Percentiles rank a stretch among this genome's conserved stretches.
Conservation (phyloP, 2,888 invertebrate genomes). For the Harpagoxenus sublaevis region DNA sequence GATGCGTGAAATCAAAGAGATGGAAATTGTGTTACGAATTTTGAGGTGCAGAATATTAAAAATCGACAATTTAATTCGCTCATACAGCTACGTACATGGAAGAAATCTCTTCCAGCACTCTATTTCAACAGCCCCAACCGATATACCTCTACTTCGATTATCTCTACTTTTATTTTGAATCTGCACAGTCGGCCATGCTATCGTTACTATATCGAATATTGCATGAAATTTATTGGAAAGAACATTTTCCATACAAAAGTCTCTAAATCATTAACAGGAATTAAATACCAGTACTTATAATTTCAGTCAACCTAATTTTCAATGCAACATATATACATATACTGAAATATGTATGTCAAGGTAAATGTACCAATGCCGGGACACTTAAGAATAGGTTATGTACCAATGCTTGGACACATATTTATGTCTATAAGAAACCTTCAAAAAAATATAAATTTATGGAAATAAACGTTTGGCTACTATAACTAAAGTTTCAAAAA, state of each 20-base stretch:
- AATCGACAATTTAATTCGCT: constrained; percentile 62
- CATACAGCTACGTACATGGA: constrained; percentile 36
- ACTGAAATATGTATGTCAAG: not conserved
- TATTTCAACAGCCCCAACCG: constrained; percentile 14
- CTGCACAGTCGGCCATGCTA: not conserved
- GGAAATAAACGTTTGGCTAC: too few species aligned
- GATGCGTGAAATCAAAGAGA: constrained; percentile 20
- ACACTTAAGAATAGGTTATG: too few species aligned
- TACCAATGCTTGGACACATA: too few species aligned
- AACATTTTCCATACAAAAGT: not conserved
- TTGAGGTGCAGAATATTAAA: constrained; percentile 52
- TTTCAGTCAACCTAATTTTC: constrained; percentile 3
- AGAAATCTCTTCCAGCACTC: not conserved
- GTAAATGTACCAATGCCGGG: too few species aligned
- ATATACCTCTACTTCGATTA: constrained; percentile 18
- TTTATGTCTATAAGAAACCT: too few species aligned
- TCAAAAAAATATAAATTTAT: too few species aligned
- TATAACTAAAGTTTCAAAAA: too few species aligned
- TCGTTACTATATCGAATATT: constrained; percentile 22
- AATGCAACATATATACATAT: too few species aligned
- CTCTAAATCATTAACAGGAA: not conserved
- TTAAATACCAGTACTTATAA: not conserved
- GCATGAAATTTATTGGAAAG: not conserved
- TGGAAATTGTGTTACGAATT: constrained; percentile 55
- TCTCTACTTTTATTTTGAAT: constrained; percentile 25